Evolutionary conservation across 2,113 vertebrate genomes (phyloP).

Genomic region (Pristiophorus japonicus): DNA sequence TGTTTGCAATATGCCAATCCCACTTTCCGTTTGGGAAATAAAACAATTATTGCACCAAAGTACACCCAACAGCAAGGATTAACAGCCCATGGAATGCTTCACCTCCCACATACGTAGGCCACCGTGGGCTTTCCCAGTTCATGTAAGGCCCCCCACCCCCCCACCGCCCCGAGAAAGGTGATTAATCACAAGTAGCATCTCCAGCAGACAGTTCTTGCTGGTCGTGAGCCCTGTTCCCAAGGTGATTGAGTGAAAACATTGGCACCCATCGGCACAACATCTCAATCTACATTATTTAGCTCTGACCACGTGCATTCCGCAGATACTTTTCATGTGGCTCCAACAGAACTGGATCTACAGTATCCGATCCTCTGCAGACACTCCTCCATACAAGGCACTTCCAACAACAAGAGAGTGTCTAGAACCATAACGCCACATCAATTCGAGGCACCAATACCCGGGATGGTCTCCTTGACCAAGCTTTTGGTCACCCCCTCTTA

Average conservation of each 20-base stretch:
- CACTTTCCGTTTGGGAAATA: background rate
- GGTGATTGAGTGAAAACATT: background rate
- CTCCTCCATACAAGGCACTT: background rate
- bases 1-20: background rate
- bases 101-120: background rate
- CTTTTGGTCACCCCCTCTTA: background rate
- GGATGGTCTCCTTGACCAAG: background rate
- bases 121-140: background rate
- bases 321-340: background rate
- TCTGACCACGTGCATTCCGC: background rate
- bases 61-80: background rate
- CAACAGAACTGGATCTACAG: background rate
- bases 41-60: background rate
- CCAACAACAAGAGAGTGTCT: background rate
- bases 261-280: background rate
- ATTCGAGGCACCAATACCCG: background rate
- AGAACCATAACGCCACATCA: background rate
- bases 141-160: background rate
- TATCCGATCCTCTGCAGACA: background rate
- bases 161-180: background rate
- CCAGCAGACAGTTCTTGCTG: background rate
- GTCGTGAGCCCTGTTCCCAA: background rate
- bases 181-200: background rate
- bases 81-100: background rate
- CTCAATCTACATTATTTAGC: background rate